These are phyloP conservation scores for Syrista parreyssii DNA, from an alignment of 2,888 invertebrate genomes.

Conservation along the genomic window DNA sequence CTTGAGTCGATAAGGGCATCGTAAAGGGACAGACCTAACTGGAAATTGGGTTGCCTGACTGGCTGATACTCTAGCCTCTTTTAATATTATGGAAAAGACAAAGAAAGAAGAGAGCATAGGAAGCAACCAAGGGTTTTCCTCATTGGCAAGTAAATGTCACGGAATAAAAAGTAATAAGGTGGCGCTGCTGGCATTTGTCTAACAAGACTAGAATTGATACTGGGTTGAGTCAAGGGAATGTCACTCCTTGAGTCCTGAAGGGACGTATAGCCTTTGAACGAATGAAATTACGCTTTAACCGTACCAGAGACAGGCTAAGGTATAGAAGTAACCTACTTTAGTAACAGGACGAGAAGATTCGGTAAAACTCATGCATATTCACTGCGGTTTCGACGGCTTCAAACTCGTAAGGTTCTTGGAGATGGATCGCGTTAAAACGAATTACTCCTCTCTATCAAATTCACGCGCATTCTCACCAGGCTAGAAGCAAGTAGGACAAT, in stretches of 20 bases:
- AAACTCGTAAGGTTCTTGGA: not conserved
- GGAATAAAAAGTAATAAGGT: constrained; percentile 43
- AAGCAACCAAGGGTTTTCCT: not conserved
- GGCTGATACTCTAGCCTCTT: not conserved
- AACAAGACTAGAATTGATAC: constrained; percentile 17
- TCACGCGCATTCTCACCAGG: not conserved
- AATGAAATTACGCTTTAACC: not conserved
- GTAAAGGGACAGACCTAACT: not conserved
- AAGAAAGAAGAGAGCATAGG: not conserved
- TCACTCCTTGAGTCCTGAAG: not conserved
- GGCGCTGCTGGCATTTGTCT: constrained; percentile 31
- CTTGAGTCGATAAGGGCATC: not conserved
- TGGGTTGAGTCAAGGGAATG: not conserved
- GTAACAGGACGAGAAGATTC: not conserved
- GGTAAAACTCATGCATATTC: not conserved
- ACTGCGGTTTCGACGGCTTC: not conserved
- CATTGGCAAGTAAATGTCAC: constrained; percentile 16
- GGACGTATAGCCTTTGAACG: not conserved
- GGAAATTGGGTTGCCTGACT: not conserved
- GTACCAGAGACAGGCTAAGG: not conserved
- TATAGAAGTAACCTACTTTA: not conserved
- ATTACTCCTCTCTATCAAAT: not conserved
- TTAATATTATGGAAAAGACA: too few species aligned
- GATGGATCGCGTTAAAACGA: not conserved
- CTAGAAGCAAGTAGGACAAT: not conserved